Percentiles rank a stretch among this genome's conserved stretches.
These are phyloP conservation scores for Koerneria pararmatus DNA, from an alignment of 2,888 invertebrate genomes.

Conservation along the genomic window DNA sequence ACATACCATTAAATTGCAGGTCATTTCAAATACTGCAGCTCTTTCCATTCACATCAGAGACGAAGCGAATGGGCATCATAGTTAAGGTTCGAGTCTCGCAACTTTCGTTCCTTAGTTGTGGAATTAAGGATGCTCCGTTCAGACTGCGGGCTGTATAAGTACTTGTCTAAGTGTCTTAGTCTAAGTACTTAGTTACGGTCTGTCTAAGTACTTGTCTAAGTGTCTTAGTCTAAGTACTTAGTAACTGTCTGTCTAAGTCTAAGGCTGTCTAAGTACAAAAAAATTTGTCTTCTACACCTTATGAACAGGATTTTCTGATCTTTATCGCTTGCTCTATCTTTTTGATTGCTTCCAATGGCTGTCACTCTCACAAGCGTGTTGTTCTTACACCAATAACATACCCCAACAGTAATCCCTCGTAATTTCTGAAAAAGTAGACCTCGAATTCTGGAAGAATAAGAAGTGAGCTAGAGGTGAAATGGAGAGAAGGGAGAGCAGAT, in stretches of 20 bases:
- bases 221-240: background rate
- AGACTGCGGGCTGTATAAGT: background rate
- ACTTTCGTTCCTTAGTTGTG: background rate
- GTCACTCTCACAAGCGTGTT: too few species aligned
- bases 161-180: background rate
- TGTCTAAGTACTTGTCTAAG: background rate
- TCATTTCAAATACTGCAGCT: slow-evolving; percentile 69
- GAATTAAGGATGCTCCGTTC: background rate
- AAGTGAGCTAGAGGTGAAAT: too few species aligned
- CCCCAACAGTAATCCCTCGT: too few species aligned
- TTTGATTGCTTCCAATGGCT: too few species aligned
- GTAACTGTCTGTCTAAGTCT: background rate
- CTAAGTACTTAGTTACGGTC: background rate
- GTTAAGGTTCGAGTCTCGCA: slow-evolving; percentile 64
- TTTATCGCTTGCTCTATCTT: background rate
- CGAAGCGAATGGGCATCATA: slow-evolving; percentile 76
- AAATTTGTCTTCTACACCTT: too few species aligned
- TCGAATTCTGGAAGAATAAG: too few species aligned
- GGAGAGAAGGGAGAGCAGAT: too few species aligned
- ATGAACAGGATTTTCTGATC: background rate
- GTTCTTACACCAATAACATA: too few species aligned
- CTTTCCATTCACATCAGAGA: slow-evolving; percentile 75
- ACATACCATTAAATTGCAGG: too few species aligned
- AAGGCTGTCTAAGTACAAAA: too few species aligned
- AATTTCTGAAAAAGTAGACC: too few species aligned